A percentile compares a stretch with the other conserved stretches of the same genome.
phyloP scores from a whole-genome alignment of 2,888 invertebrate genomes.

The Carabus problematicus region DNA sequence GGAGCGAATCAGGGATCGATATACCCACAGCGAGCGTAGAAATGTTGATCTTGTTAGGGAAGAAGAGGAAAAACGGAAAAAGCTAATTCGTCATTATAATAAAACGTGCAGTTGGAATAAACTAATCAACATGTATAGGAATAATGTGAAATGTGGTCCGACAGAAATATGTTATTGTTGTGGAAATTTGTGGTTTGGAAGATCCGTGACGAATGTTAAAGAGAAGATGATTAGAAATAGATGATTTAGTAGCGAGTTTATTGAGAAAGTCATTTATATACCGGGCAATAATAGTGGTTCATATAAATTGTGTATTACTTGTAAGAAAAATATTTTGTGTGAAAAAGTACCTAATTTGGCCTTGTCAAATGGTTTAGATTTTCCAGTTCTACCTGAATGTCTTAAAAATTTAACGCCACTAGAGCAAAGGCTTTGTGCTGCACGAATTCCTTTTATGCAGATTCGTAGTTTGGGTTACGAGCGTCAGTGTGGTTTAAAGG shows the following conservation, averaged over 20 bases:
- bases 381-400: constrained; percentile 43
- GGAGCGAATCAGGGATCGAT: too few relatives aligned
- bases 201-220: background rate
- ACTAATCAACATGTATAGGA: too few relatives aligned
- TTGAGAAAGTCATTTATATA: background rate
- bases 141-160: background rate
- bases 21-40: too few relatives aligned
- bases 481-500: constrained; percentile 46
- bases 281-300: background rate
- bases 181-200: background rate
- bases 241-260: constrained; percentile 1
- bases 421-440: constrained; percentile 45
- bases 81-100: too few relatives aligned
- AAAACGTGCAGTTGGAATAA: too few relatives aligned
- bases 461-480: constrained; percentile 45
- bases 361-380: constrained; percentile 42
- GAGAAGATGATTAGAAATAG: background rate
- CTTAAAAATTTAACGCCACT: constrained; percentile 43
- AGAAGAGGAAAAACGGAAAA: too few relatives aligned
- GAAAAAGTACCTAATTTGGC: constrained; percentile 40
- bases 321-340: background rate
- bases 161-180: constrained; percentile 11
- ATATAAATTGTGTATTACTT: constrained; percentile 3
- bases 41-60: too few relatives aligned
- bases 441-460: constrained; percentile 45